Conservation (phyloP, 2,888 invertebrate species). For the Drosophila prolongata region DNA sequence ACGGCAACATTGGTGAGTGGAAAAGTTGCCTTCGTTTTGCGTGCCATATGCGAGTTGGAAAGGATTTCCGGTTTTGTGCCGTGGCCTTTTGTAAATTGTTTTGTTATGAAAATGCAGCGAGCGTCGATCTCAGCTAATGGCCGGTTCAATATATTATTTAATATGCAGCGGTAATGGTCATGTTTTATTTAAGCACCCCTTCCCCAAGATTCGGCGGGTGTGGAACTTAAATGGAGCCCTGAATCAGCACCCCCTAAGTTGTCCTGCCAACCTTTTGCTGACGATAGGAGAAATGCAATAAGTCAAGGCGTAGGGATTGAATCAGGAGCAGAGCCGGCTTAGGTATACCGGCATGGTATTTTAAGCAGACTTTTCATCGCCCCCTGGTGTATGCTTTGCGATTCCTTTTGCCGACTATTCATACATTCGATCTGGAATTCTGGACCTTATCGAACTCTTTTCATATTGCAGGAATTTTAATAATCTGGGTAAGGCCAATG, state of each 20-base stretch:
- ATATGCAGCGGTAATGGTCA: constrained; percentile 41
- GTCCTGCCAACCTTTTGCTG: constrained; percentile 8
- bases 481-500: constrained; percentile 27
- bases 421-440: constrained; percentile 1
- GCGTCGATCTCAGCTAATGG: constrained; percentile 56
- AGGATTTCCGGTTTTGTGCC: constrained; percentile 75
- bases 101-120: constrained; percentile 63
- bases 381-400: constrained; percentile 19
- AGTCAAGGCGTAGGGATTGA: constrained; percentile 6
- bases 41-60: constrained; percentile 75
- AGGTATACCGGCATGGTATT: constrained; percentile 14
- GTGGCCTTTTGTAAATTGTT: constrained; percentile 68
- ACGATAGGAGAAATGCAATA: constrained; percentile 13
- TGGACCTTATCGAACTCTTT: constrained; percentile 28
- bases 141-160: constrained; percentile 61
- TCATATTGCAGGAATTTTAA: constrained; percentile 38
- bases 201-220: neutral
- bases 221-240: too few species aligned
- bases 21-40: constrained; percentile 62
- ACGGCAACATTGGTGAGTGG: constrained; percentile 6
- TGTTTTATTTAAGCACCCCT: constrained; percentile 31
- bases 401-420: constrained; percentile 12
- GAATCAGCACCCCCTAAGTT: neutral
- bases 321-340: constrained; percentile 1
- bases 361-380: constrained; percentile 8